A percentile compares a stretch with the other conserved stretches of the same genome.
These are phyloP conservation scores for Hypomecis punctinalis DNA, from an alignment of 2,888 invertebrate species.

Conservation along the genomic window DNA sequence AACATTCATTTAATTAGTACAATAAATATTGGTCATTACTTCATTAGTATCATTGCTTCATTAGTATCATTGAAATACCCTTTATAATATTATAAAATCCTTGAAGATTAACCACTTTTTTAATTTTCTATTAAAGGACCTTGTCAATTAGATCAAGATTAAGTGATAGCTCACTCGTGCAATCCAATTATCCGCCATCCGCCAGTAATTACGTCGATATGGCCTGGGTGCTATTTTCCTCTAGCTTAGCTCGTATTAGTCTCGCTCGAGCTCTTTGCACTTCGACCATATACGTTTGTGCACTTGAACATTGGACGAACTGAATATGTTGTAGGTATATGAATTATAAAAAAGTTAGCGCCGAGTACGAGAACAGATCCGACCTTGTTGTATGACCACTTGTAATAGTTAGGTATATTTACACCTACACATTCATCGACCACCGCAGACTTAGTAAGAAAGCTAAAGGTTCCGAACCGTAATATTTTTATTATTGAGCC, in stretches of 20 bases:
- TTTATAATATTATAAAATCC: no score
- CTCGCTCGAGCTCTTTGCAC: slow-evolving; percentile 3
- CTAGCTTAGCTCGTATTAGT: neutral
- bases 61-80: no score
- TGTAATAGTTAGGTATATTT: slow-evolving; percentile 25
- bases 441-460: slow-evolving; percentile 9
- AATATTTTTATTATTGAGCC: no score
- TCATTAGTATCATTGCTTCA: no score
- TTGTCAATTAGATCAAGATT: neutral
- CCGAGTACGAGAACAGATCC: slow-evolving; percentile 17
- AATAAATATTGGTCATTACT: no score
- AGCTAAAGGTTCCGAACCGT: no score
- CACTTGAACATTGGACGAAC: neutral
- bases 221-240: neutral
- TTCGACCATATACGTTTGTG: neutral
- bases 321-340: slow-evolving; percentile 2
- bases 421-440: slow-evolving; percentile 9
- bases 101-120: no score
- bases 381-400: slow-evolving; percentile 27
- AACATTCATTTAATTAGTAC: no score
- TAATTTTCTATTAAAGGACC: no score
- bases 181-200: neutral
- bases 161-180: slow-evolving; percentile 4
- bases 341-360: slow-evolving; percentile 21
- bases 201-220: neutral